A percentile compares a stretch with the other conserved stretches of the same genome.
Conservation (phyloP, 2,888 invertebrate species). For the Leptinotarsa tumamoca region DNA sequence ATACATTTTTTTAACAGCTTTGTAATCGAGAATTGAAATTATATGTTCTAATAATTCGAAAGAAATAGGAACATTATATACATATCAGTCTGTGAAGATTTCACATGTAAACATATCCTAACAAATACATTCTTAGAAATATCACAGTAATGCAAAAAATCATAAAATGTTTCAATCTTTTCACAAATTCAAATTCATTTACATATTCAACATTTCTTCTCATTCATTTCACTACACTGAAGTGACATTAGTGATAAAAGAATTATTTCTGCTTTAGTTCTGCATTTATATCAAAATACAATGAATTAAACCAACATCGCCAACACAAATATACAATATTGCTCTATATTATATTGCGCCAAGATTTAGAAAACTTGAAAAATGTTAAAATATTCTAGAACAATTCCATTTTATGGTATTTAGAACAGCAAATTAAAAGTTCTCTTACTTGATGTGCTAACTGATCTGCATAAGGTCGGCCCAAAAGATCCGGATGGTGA, state of each 20-base stretch:
- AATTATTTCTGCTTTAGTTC: not conserved
- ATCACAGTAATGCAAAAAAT: too few species aligned
- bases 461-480: constrained; percentile 85
- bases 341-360: not conserved
- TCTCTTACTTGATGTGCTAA: constrained; percentile 76
- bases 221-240: too few species aligned
- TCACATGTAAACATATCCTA: too few species aligned
- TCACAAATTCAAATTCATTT: not conserved
- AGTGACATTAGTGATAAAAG: not conserved
- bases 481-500: constrained; percentile 82
- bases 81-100: too few species aligned
- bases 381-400: not conserved
- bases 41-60: too few species aligned
- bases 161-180: too few species aligned
- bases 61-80: too few species aligned
- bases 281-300: not conserved
- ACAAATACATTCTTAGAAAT: too few species aligned
- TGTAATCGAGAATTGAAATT: too few species aligned
- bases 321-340: not conserved
- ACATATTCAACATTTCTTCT: not conserved
- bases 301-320: constrained; percentile 1
- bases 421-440: not conserved
- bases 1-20: too few species aligned
- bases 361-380: not conserved
- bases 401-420: not conserved